A percentile compares a stretch with the other conserved stretches of the same genome.
phyloP scores from a whole-genome alignment of 2,797 vertebrate species.

The Botia almorhae region DNA sequence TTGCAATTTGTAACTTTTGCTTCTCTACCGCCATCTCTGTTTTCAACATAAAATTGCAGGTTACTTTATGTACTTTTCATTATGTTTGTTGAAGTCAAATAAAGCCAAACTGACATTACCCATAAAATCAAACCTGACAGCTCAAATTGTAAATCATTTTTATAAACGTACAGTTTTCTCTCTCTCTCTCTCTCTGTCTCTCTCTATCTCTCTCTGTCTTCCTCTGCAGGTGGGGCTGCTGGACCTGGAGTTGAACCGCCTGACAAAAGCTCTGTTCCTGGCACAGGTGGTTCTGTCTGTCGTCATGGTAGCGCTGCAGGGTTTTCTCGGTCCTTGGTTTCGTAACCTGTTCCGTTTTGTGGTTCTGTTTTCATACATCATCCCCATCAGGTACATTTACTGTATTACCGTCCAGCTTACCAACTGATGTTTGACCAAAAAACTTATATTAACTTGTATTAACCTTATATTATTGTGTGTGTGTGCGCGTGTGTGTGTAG shows the following conservation, averaged over 20 bases:
- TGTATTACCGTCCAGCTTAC: background rate
- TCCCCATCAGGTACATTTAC: slow-evolving; percentile 91
- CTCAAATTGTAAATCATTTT: too few relatives aligned
- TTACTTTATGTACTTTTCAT: too few relatives aligned
- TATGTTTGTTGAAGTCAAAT: too few relatives aligned
- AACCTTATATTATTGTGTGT: background rate
- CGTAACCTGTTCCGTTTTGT: slow-evolving; percentile 94
- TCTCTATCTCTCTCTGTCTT: background rate
- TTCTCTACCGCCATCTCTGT: too few relatives aligned
- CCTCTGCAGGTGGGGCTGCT: slow-evolving; percentile 86
- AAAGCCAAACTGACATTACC: too few relatives aligned
- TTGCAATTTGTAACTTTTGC: too few relatives aligned
- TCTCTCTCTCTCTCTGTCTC: background rate
- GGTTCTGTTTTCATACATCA: slow-evolving; percentile 98
- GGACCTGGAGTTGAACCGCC: slow-evolving; percentile 94
- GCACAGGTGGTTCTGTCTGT: slow-evolving; percentile 89
- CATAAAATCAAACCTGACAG: too few relatives aligned
- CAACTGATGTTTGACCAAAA: background rate
- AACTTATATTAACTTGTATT: background rate
- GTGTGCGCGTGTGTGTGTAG: slow-evolving; percentile 67
- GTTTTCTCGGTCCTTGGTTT: slow-evolving; percentile 93
- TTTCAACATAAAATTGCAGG: too few relatives aligned
- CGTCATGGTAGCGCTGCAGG: slow-evolving; percentile 92
- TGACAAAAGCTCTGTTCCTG: slow-evolving; percentile 95
- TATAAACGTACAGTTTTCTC: background rate